Conservation (phyloP, 2,797 vertebrate genomes). For the Acanthurus tractus region DNA sequence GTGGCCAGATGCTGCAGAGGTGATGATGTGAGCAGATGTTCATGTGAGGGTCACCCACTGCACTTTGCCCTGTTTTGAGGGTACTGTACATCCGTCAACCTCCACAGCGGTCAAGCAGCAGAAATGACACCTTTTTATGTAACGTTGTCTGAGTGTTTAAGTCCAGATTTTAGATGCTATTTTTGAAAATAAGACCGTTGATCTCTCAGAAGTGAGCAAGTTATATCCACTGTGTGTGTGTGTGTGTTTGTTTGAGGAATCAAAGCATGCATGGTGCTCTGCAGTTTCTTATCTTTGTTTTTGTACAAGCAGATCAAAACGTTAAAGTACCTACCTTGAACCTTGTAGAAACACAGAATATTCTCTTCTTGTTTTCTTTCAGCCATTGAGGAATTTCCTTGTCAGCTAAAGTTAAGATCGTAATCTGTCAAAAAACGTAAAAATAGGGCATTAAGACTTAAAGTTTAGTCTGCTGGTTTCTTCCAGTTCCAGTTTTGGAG, state of each 20-base stretch:
- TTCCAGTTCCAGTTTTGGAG: neutral
- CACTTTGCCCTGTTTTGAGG: constrained; percentile 21
- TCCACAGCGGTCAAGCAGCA: neutral
- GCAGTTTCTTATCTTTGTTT: constrained; percentile 68
- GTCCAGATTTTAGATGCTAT: constrained; percentile 4
- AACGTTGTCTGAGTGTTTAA: neutral
- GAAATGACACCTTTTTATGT: neutral
- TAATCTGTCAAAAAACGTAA: neutral
- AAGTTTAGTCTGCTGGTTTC: neutral
- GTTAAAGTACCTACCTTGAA: constrained; percentile 40
- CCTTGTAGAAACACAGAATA: constrained; percentile 44
- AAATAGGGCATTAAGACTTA: too few species aligned
- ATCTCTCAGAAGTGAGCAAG: constrained; percentile 29
- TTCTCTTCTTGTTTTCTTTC: constrained; percentile 22
- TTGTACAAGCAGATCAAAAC: constrained; percentile 38
- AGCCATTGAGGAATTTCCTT: constrained; percentile 5
- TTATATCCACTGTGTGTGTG: constrained; percentile 9
- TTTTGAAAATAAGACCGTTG: constrained; percentile 35
- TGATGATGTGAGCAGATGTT: constrained; percentile 83
- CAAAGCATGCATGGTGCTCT: constrained; percentile 14
- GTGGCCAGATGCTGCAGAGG: constrained; percentile 76
- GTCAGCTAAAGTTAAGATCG: constrained; percentile 1
- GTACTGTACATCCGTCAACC: constrained; percentile 14
- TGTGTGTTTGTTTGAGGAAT: constrained; percentile 25
- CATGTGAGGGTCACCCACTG: constrained; percentile 52